Conservation (phyloP, 2,113 vertebrate genomes). For the Nyctibius bracteatus region DNA sequence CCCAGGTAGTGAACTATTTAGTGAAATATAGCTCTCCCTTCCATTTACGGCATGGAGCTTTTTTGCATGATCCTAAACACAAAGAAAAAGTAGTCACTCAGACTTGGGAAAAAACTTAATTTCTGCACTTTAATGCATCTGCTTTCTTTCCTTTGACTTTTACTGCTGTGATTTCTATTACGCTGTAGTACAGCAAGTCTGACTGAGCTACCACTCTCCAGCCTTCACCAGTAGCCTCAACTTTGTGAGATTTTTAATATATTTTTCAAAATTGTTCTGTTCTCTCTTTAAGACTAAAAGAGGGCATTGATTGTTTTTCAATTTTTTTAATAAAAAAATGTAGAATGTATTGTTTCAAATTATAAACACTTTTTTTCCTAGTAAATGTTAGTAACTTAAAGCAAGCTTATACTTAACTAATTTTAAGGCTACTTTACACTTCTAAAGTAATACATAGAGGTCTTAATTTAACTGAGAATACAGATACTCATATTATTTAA, state of each 20-base stretch:
- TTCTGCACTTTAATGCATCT: background rate
- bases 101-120: background rate
- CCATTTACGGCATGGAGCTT: background rate
- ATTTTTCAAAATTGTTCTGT: background rate
- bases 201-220: background rate
- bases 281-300: background rate
- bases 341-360: background rate
- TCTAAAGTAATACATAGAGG: background rate
- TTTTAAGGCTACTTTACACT: background rate
- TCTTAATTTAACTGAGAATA: background rate
- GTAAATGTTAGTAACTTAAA: background rate
- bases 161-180: background rate
- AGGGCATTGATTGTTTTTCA: rapidly evolving
- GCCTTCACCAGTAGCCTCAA: background rate
- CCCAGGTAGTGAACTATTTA: background rate
- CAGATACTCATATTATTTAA: background rate
- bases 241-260: background rate
- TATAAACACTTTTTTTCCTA: background rate
- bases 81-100: background rate
- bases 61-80: background rate
- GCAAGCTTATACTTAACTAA: background rate
- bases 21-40: background rate
- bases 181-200: background rate
- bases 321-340: background rate
- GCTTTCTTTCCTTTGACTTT: background rate